A percentile compares a stretch with the other conserved stretches of the same genome.
Evolutionary conservation across 2,888 invertebrate species (phyloP).

Genomic region (Galerucella calmariensis): DNA sequence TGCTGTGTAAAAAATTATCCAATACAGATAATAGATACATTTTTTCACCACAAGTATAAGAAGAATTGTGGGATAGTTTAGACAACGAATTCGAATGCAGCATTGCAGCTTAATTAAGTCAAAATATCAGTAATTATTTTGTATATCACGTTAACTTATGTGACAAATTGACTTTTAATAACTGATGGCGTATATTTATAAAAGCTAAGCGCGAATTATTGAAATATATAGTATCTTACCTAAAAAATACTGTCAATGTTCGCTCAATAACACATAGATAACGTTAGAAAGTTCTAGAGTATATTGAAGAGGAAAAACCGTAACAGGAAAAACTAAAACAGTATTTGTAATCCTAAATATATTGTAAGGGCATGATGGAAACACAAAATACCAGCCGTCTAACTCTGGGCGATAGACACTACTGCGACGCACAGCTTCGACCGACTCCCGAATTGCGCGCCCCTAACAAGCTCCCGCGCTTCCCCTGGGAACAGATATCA

Average conservation of each 20-base stretch:
- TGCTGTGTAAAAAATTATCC: too few species aligned
- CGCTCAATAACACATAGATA: background rate
- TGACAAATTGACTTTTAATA: constrained; percentile 6
- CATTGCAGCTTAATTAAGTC: background rate
- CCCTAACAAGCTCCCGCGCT: constrained; percentile 17
- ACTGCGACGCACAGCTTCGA: constrained; percentile 16
- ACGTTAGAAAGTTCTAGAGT: background rate
- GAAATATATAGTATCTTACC: background rate
- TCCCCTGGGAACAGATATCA: constrained; percentile 16
- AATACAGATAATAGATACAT: background rate
- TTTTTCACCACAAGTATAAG: background rate
- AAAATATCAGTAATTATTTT: background rate
- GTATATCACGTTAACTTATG: background rate
- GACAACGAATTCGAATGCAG: background rate
- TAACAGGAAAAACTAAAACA: background rate
- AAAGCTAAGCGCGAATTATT: background rate
- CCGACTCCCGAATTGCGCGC: constrained; percentile 18
- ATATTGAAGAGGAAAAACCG: background rate
- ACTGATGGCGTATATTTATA: constrained; percentile 3
- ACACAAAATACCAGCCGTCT: constrained; percentile 7
- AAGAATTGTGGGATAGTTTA: background rate
- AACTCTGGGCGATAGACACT: constrained; percentile 2
- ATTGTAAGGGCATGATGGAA: constrained; percentile 6
- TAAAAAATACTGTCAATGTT: constrained; percentile 6
- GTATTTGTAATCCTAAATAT: constrained; percentile 8